These are phyloP conservation scores for Hycleus cichorii DNA, from an alignment of 1,140 invertebrate species.

Conservation along the genomic window DNA sequence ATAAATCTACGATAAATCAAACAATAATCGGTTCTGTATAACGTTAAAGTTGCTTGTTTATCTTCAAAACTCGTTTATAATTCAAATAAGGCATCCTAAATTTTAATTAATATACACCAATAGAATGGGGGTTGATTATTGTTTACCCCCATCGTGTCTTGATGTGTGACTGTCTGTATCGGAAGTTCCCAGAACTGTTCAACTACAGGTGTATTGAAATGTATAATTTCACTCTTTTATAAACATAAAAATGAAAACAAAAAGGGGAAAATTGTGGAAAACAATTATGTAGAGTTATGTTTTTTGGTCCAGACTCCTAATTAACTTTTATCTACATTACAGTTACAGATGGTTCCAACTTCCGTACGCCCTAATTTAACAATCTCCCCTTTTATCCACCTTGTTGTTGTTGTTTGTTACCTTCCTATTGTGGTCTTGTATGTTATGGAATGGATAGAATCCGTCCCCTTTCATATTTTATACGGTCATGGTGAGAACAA, in stretches of 20 bases:
- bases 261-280: background rate
- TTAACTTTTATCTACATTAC: background rate
- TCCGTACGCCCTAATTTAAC: constrained; percentile 3
- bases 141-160: constrained; percentile 1
- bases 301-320: background rate
- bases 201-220: constrained; percentile 3
- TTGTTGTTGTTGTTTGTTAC: too few species aligned
- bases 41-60: too few species aligned
- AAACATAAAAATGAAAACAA: background rate
- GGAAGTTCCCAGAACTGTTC: constrained; percentile 26
- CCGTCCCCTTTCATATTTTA: constrained; percentile 3
- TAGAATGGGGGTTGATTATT: background rate
- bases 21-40: too few species aligned
- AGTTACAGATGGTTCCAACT: constrained; percentile 3
- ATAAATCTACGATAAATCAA: too few species aligned
- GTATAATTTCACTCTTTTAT: background rate
- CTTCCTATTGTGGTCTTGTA: too few species aligned
- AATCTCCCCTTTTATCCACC: constrained; percentile 1
- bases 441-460: background rate
- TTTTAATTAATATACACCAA: constrained; percentile 3
- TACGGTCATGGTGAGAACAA: constrained; percentile 10
- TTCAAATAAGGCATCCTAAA: too few species aligned
- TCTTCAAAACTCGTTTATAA: too few species aligned
- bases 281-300: background rate
- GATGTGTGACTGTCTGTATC: constrained; percentile 28